These are phyloP conservation scores for human DNA, from an alignment of 2,113 vertebrate genomes.

Conservation along the genomic window GRCh38 chr3:61804001-61804500, in stretches of 20 bases:
- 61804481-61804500: background rate
- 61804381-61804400: background rate
- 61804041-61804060: constrained; percentile 12
- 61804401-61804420: background rate
- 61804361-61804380: background rate
- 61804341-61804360: background rate
- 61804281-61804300: background rate
- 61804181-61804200: background rate
- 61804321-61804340: background rate
- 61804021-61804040: background rate
- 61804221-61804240: constrained; percentile 40
- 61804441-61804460: background rate
- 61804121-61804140: background rate
- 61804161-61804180: background rate
- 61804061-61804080: background rate
- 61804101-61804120: background rate
- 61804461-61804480: background rate
- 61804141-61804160: background rate
- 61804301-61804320: background rate
- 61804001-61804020: background rate
- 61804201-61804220: constrained; percentile 42
- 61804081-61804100: background rate
- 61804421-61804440: background rate
- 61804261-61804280: background rate
- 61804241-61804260: constrained; percentile 21